These are phyloP conservation scores for Corvus cornix DNA, from an alignment of 2,113 vertebrate species.

Conservation along the genomic window DNA sequence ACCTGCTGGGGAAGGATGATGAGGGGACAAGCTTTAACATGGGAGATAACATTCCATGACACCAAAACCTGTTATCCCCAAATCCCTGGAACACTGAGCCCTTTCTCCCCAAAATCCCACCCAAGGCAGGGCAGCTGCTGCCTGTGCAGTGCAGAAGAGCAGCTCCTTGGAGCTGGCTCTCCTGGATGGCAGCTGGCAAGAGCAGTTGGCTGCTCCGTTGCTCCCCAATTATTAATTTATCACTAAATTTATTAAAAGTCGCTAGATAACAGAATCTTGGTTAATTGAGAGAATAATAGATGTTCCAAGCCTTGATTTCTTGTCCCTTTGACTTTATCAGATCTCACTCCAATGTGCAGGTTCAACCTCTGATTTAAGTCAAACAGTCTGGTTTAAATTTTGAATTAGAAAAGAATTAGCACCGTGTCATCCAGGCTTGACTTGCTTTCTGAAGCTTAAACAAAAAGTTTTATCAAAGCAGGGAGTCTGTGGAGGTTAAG, in stretches of 20 bases:
- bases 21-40: background rate
- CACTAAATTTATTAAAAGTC: slow-evolving; percentile 59
- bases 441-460: background rate
- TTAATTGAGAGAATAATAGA: slow-evolving; percentile 40
- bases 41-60: fast-evolving
- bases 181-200: slow-evolving; percentile 52
- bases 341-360: background rate
- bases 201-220: slow-evolving; percentile 55
- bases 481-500: background rate
- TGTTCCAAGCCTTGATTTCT: background rate
- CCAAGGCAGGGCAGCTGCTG: background rate
- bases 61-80: background rate
- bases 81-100: fast-evolving
- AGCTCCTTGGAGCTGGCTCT: slow-evolving; percentile 27
- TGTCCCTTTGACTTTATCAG: background rate
- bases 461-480: slow-evolving; percentile 1
- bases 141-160: slow-evolving; percentile 14
- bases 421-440: background rate
- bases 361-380: background rate
- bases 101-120: background rate
- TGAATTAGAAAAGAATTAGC: slow-evolving; percentile 32
- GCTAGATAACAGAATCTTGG: slow-evolving; percentile 34
- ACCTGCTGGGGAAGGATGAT: background rate
- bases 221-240: slow-evolving; percentile 66
- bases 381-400: background rate